Evolutionary conservation across 2,888 invertebrate genomes (phyloP).

Genomic region (Synanthedon myopaeformis): DNA sequence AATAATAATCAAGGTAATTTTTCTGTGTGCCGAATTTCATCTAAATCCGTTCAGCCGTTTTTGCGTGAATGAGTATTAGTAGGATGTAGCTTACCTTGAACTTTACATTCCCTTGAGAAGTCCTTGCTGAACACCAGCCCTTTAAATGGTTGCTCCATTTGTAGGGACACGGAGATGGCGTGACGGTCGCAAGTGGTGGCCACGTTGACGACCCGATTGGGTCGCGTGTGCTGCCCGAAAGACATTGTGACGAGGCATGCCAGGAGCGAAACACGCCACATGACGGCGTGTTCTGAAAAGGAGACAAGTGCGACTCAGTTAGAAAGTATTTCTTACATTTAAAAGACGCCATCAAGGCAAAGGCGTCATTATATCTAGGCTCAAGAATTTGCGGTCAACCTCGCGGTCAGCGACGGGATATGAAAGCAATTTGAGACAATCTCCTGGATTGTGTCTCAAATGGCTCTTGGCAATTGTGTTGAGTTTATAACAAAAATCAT

Average conservation of each 20-base stretch:
- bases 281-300: conserved; percentile 34
- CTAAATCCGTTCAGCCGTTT: too few species aligned
- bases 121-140: conserved; percentile 82
- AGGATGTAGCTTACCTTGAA: conserved; percentile 56
- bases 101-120: conserved; percentile 78
- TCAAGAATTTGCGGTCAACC: conserved; percentile 25
- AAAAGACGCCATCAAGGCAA: too few species aligned
- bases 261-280: conserved; percentile 48
- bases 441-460: conserved; percentile 2
- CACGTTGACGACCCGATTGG: conserved; percentile 71
- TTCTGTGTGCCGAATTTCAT: too few species aligned
- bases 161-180: conserved; percentile 72
- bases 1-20: too few species aligned
- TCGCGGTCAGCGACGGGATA: conserved; percentile 30
- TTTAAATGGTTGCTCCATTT: conserved; percentile 74
- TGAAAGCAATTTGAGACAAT: conserved; percentile 33
- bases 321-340: too few species aligned
- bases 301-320: neutral
- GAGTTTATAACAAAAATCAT: neutral
- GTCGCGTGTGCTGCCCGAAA: conserved; percentile 26
- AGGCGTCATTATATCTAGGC: too few species aligned
- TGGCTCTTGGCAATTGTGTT: neutral
- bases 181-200: conserved; percentile 74
- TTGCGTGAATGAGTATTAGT: too few species aligned
- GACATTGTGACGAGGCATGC: conserved; percentile 22